A percentile compares a stretch with the other conserved stretches of the same genome.
These are phyloP conservation scores for Sparidentex hasta DNA, from an alignment of 2,797 vertebrate species.

Conservation along the genomic window DNA sequence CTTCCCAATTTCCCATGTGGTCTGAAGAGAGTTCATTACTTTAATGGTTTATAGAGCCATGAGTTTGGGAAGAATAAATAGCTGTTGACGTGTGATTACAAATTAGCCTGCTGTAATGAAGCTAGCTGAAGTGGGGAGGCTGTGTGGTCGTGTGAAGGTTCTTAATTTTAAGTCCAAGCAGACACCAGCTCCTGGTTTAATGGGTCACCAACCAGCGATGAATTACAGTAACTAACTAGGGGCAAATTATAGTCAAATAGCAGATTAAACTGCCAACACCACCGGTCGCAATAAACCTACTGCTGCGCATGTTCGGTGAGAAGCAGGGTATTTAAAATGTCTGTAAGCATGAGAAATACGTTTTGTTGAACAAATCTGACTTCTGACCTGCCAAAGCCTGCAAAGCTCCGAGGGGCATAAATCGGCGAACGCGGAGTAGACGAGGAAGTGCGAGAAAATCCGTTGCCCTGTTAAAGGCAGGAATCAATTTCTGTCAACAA, in stretches of 20 bases:
- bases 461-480: conserved; percentile 23
- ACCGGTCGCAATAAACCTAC: not conserved
- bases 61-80: conserved; percentile 46
- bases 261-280: conserved; percentile 9
- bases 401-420: not conserved
- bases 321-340: conserved; percentile 6
- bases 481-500: conserved; percentile 62
- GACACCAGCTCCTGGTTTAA: conserved; percentile 25
- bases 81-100: conserved; percentile 52
- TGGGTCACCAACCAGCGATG: conserved; percentile 22
- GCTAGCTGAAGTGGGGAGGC: conserved; percentile 27
- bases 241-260: conserved; percentile 52
- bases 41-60: conserved; percentile 45
- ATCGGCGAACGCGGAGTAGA: not conserved
- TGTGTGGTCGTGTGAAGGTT: conserved; percentile 33
- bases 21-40: conserved; percentile 45
- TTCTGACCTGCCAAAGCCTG: conserved; percentile 10
- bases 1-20: conserved; percentile 46
- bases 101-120: conserved; percentile 45
- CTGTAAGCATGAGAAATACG: not conserved
- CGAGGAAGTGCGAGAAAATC: conserved; percentile 24
- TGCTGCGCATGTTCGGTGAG: not conserved
- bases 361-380: conserved; percentile 14
- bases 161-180: conserved; percentile 38
- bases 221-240: conserved; percentile 16